Evolutionary conservation across 2,888 invertebrate species (phyloP).

Genomic region (Parnassius smintheus): DNA sequence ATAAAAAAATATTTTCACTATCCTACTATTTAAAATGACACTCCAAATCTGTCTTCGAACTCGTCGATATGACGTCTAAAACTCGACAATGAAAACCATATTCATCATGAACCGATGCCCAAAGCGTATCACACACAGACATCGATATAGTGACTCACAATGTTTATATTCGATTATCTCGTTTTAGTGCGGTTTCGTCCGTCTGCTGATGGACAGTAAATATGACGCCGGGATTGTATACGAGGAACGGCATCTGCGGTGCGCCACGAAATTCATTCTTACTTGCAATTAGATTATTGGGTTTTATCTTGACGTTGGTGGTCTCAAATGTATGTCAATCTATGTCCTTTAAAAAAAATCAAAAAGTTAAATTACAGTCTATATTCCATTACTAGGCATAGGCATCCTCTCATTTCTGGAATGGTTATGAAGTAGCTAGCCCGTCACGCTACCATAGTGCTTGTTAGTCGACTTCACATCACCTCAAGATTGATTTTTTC

Average conservation of each 20-base stretch:
- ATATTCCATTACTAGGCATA: too few relatives aligned
- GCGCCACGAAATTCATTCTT: conserved; percentile 13
- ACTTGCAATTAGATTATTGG: conserved; percentile 20
- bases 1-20: too few relatives aligned
- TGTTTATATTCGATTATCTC: conserved; percentile 64
- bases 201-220: conserved; percentile 45
- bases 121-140: conserved; percentile 25
- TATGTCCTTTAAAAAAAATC: too few relatives aligned
- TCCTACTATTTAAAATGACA: too few relatives aligned
- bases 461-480: too few relatives aligned
- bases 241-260: conserved; percentile 5
- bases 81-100: conserved; percentile 17
- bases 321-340: conserved; percentile 14
- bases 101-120: conserved; percentile 15
- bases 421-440: too few relatives aligned
- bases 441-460: too few relatives aligned
- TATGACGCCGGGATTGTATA: conserved; percentile 31
- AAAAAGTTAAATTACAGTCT: too few relatives aligned
- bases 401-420: too few relatives aligned
- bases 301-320: conserved; percentile 18
- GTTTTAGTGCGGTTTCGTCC: conserved; percentile 47
- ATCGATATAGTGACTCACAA: conserved; percentile 54
- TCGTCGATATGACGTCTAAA: conserved; percentile 5
- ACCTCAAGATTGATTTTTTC: too few relatives aligned
- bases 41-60: too few relatives aligned